Evolutionary conservation across 2,888 invertebrate genomes (phyloP), one percentile per base, ranked within the genome.

Genomic region (Torymus texanus): DNA sequence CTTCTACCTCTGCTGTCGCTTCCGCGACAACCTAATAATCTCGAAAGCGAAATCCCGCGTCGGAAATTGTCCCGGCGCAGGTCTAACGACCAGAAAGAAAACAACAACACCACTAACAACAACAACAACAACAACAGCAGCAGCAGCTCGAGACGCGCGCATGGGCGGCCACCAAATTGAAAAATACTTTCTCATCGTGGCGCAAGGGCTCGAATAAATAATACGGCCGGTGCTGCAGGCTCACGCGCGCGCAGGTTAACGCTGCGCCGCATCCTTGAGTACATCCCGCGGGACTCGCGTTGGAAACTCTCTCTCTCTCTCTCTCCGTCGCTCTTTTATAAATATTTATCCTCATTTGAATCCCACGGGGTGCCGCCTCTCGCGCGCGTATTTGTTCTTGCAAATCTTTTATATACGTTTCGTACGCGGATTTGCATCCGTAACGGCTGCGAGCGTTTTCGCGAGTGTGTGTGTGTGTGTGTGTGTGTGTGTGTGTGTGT

Each of bases 271-370:
- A 61, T 80, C 78, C 18, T 58, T 74, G 78, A 82, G 79, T 72
- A 62, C 66, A 68, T 81, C 77, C 80, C 81, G 59, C 75, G 74
- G 70, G 80, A 82, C 61, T 71, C 50, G 67, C 82, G 29, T n/a
- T 13, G 24, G 65, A 5, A 50, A 55, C 50, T 41, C 55, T 65
- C 58, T 76, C 13, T 29, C 62, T 12, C 72, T 29, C 51, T 59
- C 82, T 82, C 79, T 84, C 86, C 85, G 85, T 82, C 84, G 79
- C 85, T 85, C 86, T 88, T 89, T 89, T 88, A 88, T 88, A 89
- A 88, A 89, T 89, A 89, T 89, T 88, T 89, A 89, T 88, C 85
- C 87, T 88, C 86, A 86, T 88, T 88, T 87, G 86, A 88, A 88
- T 88, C 87, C 84, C 84, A 82, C 84, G 84, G 84, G 84, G 83